Evolutionary conservation across 1,140 invertebrate genomes (phyloP).

Genomic region (Lithobius niger): DNA sequence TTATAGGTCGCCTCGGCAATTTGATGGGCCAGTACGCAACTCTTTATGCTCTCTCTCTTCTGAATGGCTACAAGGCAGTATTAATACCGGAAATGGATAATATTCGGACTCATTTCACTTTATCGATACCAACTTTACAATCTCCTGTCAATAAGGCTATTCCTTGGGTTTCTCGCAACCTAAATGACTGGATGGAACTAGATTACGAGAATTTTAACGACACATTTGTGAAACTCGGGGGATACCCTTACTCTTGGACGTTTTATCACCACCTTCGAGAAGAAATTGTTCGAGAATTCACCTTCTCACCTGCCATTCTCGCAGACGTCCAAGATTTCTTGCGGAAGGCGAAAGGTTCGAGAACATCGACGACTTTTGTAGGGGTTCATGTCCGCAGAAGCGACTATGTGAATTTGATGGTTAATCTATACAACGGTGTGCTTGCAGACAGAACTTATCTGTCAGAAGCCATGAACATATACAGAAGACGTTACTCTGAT

Average conservation of each 20-base stretch:
- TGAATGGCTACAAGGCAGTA: no score
- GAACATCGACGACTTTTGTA: slow-evolving; percentile 28
- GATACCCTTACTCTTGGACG: slow-evolving; percentile 14
- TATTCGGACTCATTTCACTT: no score
- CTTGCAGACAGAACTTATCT: slow-evolving; percentile 35
- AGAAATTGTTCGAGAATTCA: slow-evolving; percentile 1
- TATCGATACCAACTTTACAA: no score
- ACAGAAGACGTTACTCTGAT: slow-evolving; percentile 32
- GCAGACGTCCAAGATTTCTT: not conserved
- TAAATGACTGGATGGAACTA: slow-evolving; percentile 31
- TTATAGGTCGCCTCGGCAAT: slow-evolving; percentile 7
- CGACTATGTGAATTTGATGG: slow-evolving; percentile 41
- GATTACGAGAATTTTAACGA: not conserved
- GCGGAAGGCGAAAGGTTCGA: not conserved
- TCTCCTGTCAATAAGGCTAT: no score
- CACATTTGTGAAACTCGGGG: not conserved
- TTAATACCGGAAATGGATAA: no score
- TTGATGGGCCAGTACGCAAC: slow-evolving; percentile 10
- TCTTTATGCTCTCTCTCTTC: slow-evolving; percentile 2
- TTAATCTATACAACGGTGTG: slow-evolving; percentile 22
- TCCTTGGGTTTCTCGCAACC: slow-evolving; percentile 20
- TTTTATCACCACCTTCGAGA: slow-evolving; percentile 13
- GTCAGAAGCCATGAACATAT: slow-evolving; percentile 41
- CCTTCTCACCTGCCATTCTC: not conserved
- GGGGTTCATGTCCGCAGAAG: slow-evolving; percentile 45